Conservation (phyloP, 2,888 invertebrate genomes). For the Steinernema carpocapsae region DNA sequence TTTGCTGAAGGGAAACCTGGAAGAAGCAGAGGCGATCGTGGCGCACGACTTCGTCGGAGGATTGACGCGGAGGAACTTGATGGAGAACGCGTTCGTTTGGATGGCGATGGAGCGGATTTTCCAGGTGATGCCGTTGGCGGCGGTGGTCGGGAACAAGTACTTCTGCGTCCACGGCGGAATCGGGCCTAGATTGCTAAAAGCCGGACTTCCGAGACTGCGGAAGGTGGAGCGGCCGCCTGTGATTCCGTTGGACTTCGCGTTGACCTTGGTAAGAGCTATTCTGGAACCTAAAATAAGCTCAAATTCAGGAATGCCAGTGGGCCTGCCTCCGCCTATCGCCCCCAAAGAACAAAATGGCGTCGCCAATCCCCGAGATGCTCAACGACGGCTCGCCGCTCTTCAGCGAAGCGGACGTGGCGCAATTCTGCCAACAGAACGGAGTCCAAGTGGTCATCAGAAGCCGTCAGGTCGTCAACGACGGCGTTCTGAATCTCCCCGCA, state of each 20-base stretch:
- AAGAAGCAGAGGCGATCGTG: conserved; percentile 52
- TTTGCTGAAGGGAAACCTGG: conserved; percentile 51
- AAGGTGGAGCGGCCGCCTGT: conserved; percentile 37
- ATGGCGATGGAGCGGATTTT: conserved; percentile 31
- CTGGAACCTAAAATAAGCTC: not conserved
- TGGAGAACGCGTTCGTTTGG: conserved; percentile 40
- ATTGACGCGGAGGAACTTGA: conserved; percentile 39
- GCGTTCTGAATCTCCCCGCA: conserved; percentile 51
- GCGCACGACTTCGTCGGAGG: conserved; percentile 45
- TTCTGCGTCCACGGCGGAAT: conserved; percentile 56
- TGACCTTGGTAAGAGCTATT: conserved; percentile 15
- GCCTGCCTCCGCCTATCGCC: conserved; percentile 30
- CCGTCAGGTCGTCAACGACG: conserved; percentile 53
- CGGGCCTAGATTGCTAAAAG: conserved; percentile 46
- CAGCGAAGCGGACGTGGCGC: conserved; percentile 44
- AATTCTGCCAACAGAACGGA: conserved; percentile 48
- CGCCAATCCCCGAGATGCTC: conserved; percentile 35
- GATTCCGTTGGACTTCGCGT: conserved; percentile 35
- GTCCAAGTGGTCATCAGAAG: conserved; percentile 50
- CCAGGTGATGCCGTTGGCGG: conserved; percentile 40
- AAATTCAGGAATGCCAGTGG: conserved; percentile 43
- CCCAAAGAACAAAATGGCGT: not conserved
- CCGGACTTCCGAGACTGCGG: conserved; percentile 36
- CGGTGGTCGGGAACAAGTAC: conserved; percentile 43
- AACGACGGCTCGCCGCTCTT: conserved; percentile 44